Percentiles rank a stretch among this genome's conserved stretches.
Conservation (phyloP, 2,888 invertebrate species). For the Lasioglossum zephyrum region DNA sequence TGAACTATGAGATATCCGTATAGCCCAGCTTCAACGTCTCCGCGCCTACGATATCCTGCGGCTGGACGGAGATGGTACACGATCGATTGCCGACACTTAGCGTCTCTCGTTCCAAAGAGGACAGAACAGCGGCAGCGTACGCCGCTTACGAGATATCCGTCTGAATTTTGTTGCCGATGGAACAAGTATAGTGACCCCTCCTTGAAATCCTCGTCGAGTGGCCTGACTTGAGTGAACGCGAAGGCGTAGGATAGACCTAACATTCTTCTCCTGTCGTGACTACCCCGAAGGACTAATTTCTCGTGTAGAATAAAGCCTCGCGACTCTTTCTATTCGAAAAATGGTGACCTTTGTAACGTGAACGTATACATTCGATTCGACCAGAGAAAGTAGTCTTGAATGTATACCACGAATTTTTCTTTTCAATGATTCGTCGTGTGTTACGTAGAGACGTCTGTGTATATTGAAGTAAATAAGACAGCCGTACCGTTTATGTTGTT, state of each 20-base stretch:
- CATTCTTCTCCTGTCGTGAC: neutral
- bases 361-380: neutral
- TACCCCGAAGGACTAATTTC: neutral
- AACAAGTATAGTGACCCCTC: constrained; percentile 15
- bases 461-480: neutral
- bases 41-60: constrained; percentile 71
- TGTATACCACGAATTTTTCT: neutral
- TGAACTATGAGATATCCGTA: constrained; percentile 98
- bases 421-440: neutral
- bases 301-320: neutral
- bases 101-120: constrained; percentile 60
- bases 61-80: constrained; percentile 79
- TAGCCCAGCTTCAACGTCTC: constrained; percentile 86
- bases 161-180: constrained; percentile 52
- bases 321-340: neutral
- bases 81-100: constrained; percentile 65
- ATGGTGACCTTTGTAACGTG: neutral
- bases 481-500: neutral
- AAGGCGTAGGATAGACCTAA: constrained; percentile 4
- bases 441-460: neutral
- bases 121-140: constrained; percentile 51
- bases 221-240: neutral
- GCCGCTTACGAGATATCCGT: constrained; percentile 75
- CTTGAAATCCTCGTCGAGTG: constrained; percentile 7
- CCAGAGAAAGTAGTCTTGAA: neutral